Evolutionary conservation across 1,140 invertebrate species (phyloP).

Genomic region (Protaetia brevitarsis): DNA sequence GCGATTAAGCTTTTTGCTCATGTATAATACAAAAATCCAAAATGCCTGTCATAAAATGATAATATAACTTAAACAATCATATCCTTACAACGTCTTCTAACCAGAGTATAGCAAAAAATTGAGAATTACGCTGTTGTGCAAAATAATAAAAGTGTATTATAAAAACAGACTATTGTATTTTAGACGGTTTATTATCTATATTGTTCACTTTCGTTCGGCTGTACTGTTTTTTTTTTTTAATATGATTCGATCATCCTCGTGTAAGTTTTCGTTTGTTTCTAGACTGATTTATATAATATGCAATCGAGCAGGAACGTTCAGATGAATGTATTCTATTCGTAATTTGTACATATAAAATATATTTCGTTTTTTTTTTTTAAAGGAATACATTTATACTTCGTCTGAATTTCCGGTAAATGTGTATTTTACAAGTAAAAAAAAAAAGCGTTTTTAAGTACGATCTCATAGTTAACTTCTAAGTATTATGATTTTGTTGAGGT

Average conservation of each 20-base stretch:
- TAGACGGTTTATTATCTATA: slow-evolving; percentile 21
- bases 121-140: background rate
- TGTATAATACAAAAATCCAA: slow-evolving; percentile 16
- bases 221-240: slow-evolving; percentile 13
- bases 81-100: slow-evolving; percentile 14
- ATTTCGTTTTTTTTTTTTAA: slow-evolving; percentile 32
- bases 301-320: background rate
- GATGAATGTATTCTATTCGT: background rate
- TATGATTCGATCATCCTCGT: too few species aligned
- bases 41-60: slow-evolving; percentile 6
- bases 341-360: slow-evolving; percentile 31
- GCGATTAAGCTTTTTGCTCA: slow-evolving; percentile 7
- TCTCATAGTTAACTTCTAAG: slow-evolving; percentile 35
- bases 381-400: slow-evolving; percentile 24
- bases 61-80: slow-evolving; percentile 15
- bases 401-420: background rate
- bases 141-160: slow-evolving; percentile 14
- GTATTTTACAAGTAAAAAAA: background rate
- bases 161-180: slow-evolving; percentile 27
- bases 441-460: slow-evolving; percentile 28
- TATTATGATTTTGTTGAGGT: slow-evolving; percentile 34
- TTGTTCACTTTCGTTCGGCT: slow-evolving; percentile 21
- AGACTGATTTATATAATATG: slow-evolving; percentile 32
- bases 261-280: slow-evolving; percentile 10
- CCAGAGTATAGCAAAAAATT: slow-evolving; percentile 9